Evolutionary conservation across 2,888 invertebrate genomes (phyloP).

Genomic region (Drosophila dives): DNA sequence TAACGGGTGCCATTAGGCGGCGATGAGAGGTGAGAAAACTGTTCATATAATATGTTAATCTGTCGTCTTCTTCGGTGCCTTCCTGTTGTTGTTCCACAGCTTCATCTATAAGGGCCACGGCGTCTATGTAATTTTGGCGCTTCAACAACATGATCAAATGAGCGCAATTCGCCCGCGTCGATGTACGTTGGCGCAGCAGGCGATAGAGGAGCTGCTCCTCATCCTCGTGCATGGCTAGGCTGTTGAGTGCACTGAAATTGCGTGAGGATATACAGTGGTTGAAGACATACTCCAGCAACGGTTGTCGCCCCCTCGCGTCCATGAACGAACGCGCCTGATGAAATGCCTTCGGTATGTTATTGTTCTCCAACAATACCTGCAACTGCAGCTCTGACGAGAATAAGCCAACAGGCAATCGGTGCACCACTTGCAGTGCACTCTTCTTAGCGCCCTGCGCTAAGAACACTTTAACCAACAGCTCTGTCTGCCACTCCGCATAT

Average conservation of each 20-base stretch:
- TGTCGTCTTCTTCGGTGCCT: slow-evolving; percentile 12
- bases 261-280: slow-evolving; percentile 72
- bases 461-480: slow-evolving; percentile 80
- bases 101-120: slow-evolving; percentile 83
- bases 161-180: slow-evolving; percentile 75
- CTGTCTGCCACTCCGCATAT: slow-evolving; percentile 81
- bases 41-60: slow-evolving; percentile 77
- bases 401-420: slow-evolving; percentile 73
- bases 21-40: slow-evolving; percentile 82
- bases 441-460: slow-evolving; percentile 70
- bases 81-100: slow-evolving; percentile 54
- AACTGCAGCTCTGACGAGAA: slow-evolving; percentile 72
- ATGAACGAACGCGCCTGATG: slow-evolving; percentile 80
- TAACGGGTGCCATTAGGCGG: slow-evolving; percentile 83
- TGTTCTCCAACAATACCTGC: slow-evolving; percentile 81
- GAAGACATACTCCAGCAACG: slow-evolving; percentile 80
- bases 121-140: slow-evolving; percentile 84
- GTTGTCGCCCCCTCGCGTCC: slow-evolving; percentile 66
- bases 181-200: slow-evolving; percentile 74
- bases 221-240: slow-evolving; percentile 77
- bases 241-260: slow-evolving; percentile 79
- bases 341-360: slow-evolving; percentile 83
- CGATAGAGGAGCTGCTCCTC: slow-evolving; percentile 82
- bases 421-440: slow-evolving; percentile 78
- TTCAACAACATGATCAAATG: slow-evolving; percentile 83